phyloP scores from a whole-genome alignment of 2,113 vertebrate species.

The Saimiri boliviensis region DNA sequence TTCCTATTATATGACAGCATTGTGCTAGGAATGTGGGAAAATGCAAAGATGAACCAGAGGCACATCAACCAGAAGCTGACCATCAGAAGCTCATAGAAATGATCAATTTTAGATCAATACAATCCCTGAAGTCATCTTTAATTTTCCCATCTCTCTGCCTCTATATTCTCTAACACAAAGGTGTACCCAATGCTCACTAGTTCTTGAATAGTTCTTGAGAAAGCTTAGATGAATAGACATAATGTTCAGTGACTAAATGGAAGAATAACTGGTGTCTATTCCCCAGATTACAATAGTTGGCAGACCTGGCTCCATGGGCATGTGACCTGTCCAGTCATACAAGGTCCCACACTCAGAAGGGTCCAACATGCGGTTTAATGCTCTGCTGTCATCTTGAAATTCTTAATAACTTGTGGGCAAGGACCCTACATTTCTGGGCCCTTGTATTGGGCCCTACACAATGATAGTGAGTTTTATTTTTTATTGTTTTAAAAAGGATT shows the following conservation, averaged over 20 bases:
- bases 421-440: not conserved
- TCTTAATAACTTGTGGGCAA: not conserved
- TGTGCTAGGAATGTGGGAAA: not conserved
- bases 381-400: not conserved
- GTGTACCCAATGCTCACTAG: too few species aligned
- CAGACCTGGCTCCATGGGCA: not conserved
- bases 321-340: not conserved
- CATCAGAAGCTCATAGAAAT: not conserved
- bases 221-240: not conserved
- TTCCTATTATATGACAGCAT: not conserved
- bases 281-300: not conserved
- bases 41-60: not conserved
- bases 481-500: not conserved
- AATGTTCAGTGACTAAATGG: not conserved
- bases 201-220: not conserved
- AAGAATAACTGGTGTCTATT: not conserved
- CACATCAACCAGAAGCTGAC: not conserved
- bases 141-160: not conserved
- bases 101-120: not conserved
- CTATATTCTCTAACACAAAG: not conserved
- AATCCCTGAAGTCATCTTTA: not conserved
- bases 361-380: accelerated
- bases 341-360: not conserved
- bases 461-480: not conserved
- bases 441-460: not conserved